A percentile compares a stretch with the other conserved stretches of the same genome.
These are phyloP conservation scores for Grammomys surdaster DNA, from an alignment of 2,113 vertebrate species.

Conservation along the genomic window DNA sequence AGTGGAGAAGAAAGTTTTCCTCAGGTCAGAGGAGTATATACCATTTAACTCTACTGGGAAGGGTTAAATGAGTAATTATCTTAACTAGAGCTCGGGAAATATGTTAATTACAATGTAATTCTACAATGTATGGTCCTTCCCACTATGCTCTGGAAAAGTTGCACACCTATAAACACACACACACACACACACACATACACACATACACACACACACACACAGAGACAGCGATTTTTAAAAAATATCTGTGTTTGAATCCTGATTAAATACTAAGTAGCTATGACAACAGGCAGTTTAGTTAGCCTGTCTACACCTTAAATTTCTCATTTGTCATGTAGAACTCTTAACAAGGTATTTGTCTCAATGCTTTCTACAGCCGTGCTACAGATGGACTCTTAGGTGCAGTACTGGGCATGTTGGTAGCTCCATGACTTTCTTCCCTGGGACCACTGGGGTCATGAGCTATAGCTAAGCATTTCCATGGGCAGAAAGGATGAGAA, in stretches of 20 bases:
- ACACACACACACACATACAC: neutral
- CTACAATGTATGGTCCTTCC: neutral
- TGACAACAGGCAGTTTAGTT: neutral
- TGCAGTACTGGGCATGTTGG: neutral
- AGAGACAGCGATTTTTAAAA: no score
- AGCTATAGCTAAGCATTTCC: neutral
- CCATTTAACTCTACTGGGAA: neutral
- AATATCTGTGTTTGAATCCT: neutral
- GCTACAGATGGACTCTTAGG: neutral
- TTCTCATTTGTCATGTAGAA: constrained; percentile 45
- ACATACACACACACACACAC: neutral
- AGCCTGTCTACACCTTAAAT: neutral
- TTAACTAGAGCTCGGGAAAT: neutral
- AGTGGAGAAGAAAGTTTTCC: neutral
- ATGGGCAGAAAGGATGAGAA: neutral
- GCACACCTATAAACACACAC: neutral
- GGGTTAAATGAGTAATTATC: neutral
- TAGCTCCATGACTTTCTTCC: neutral
- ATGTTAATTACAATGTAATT: neutral
- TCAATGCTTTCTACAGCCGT: neutral
- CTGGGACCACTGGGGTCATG: neutral
- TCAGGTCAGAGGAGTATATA: neutral
- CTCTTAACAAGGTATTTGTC: neutral
- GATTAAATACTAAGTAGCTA: neutral
- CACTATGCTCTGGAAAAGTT: neutral